Evolutionary conservation across 23 tunicate genomes (phyloP).

Genomic region (Styela clava): DNA sequence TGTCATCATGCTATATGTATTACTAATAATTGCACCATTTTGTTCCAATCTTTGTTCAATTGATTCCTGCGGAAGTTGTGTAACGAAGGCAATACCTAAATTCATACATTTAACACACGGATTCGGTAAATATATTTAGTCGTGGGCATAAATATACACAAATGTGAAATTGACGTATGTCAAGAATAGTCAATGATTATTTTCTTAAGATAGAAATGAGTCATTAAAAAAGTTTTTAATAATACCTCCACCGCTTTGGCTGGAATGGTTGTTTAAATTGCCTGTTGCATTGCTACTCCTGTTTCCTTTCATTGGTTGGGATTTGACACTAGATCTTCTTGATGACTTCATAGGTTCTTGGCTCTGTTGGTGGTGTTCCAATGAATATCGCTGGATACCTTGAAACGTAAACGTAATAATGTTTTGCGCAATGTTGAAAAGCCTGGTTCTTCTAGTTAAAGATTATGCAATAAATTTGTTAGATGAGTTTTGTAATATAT

Average conservation of each 20-base stretch:
- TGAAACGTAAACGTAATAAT: too few species aligned
- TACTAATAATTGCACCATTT: conserved; percentile 25
- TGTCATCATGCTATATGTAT: conserved; percentile 39
- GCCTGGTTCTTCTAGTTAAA: too few species aligned
- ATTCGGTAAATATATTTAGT: not conserved
- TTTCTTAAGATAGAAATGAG: too few species aligned
- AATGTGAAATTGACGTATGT: too few species aligned
- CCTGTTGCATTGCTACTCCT: not conserved
- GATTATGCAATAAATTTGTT: too few species aligned
- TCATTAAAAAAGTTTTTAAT: too few species aligned
- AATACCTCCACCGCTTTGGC: too few species aligned
- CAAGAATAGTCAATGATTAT: too few species aligned
- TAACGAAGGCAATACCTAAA: conserved; percentile 25
- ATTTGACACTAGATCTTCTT: not conserved
- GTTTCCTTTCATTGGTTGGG: not conserved
- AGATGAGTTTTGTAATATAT: too few species aligned
- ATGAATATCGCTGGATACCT: not conserved
- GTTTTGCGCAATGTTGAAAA: too few species aligned
- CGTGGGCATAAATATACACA: too few species aligned
- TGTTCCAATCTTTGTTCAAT: conserved; percentile 6
- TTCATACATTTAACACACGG: not conserved
- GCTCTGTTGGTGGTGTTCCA: not conserved
- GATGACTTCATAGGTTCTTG: not conserved
- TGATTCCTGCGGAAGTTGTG: conserved; percentile 37
- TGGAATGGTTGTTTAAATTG: too few species aligned